Evolutionary conservation across 2,113 vertebrate genomes (phyloP).

Genomic region (Peromyscus californicus): DNA sequence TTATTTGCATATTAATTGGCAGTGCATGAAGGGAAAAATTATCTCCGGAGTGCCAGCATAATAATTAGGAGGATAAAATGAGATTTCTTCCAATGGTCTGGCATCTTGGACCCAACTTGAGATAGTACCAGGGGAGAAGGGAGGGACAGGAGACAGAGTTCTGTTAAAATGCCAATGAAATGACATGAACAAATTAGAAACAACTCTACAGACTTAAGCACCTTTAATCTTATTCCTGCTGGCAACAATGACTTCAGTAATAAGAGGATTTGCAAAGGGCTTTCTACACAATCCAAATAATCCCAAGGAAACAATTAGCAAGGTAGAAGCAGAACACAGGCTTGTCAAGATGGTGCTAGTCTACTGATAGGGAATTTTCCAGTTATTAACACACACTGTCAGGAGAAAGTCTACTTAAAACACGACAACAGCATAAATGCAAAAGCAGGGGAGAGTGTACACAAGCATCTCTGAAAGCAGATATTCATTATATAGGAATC

Average conservation of each 20-base stretch:
- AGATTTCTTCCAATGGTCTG: constrained; percentile 91
- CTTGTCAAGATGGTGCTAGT: constrained; percentile 80
- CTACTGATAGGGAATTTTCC: constrained; percentile 80
- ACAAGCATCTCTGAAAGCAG: constrained; percentile 67
- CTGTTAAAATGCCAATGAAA: constrained; percentile 90
- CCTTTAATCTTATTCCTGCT: constrained; percentile 92
- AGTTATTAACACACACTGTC: constrained; percentile 52
- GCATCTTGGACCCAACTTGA: constrained; percentile 89
- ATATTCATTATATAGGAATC: constrained; percentile 79
- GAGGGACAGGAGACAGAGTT: constrained; percentile 85
- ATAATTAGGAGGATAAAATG: constrained; percentile 97
- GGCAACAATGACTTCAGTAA: constrained; percentile 91
- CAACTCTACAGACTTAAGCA: constrained; percentile 91
- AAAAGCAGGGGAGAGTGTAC: constrained; percentile 52
- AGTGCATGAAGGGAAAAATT: constrained; percentile 93
- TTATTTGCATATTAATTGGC: constrained; percentile 99
- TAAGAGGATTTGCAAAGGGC: constrained; percentile 90
- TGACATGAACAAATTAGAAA: constrained; percentile 91
- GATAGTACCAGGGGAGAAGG: constrained; percentile 86
- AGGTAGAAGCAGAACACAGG: constrained; percentile 87
- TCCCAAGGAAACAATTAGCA: constrained; percentile 90
- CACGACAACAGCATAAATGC: constrained; percentile 21
- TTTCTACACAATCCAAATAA: constrained; percentile 90
- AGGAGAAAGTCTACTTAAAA: constrained; percentile 68
- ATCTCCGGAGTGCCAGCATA: constrained; percentile 93